Conservation (phyloP, 2,888 invertebrate species). For the Chymomyza amoena region DNA sequence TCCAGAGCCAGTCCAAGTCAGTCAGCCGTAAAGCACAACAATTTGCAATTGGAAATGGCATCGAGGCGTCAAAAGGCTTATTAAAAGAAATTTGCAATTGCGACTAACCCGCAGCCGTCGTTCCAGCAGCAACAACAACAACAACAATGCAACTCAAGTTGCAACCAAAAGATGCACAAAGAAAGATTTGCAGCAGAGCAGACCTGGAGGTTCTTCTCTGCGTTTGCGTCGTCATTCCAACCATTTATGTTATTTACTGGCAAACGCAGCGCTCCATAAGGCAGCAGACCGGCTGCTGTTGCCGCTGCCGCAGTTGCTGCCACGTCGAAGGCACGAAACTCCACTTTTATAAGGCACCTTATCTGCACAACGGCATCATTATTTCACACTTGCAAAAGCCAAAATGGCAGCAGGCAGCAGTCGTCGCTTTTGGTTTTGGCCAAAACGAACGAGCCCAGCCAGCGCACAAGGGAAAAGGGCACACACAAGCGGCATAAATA, state of each 20-base stretch:
- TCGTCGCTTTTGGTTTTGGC: slow-evolving; percentile 18
- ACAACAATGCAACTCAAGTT: slow-evolving; percentile 15
- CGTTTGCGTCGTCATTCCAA: slow-evolving; percentile 31
- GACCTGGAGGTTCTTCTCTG: slow-evolving; percentile 4
- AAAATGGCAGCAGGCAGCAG: slow-evolving; percentile 32
- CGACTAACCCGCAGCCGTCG: background rate
- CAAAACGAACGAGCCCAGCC: background rate
- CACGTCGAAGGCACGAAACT: slow-evolving; percentile 57
- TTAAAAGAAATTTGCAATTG: slow-evolving; percentile 75
- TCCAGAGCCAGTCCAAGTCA: slow-evolving; percentile 1
- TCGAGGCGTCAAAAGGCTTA: slow-evolving; percentile 76
- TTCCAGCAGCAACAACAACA: background rate
- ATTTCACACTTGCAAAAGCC: slow-evolving; percentile 73
- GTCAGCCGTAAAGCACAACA: slow-evolving; percentile 25
- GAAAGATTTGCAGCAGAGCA: slow-evolving; percentile 32
- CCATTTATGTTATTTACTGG: slow-evolving; percentile 62
- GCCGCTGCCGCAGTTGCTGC: slow-evolving; percentile 1
- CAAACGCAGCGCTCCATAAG: slow-evolving; percentile 31
- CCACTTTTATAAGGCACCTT: slow-evolving; percentile 65
- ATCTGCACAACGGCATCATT: slow-evolving; percentile 77
- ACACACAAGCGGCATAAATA: slow-evolving; percentile 65
- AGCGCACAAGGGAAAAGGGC: slow-evolving; percentile 48
- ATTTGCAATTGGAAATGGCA: slow-evolving; percentile 66
- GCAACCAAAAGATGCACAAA: slow-evolving; percentile 10
- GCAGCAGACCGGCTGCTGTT: slow-evolving; percentile 14